These are phyloP conservation scores for Tineola bisselliella DNA, from an alignment of 2,888 invertebrate species.

Conservation along the genomic window DNA sequence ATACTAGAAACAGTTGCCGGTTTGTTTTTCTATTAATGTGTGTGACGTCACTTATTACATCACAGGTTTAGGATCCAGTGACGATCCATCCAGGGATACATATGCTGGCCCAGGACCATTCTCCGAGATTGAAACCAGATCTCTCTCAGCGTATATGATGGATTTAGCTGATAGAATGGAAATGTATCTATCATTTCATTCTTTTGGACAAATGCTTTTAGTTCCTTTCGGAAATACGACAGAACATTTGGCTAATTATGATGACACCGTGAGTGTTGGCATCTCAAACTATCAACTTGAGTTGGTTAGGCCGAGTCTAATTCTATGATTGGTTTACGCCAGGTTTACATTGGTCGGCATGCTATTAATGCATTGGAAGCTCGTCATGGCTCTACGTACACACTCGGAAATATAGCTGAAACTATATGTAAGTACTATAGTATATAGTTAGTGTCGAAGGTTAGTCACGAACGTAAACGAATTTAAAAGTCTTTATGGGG, in stretches of 20 bases:
- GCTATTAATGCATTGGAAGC: slow-evolving; percentile 48
- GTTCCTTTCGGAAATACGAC: slow-evolving; percentile 65
- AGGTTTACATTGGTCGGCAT: slow-evolving; percentile 46
- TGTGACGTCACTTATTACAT: too few relatives aligned
- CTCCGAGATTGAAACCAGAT: slow-evolving; percentile 64
- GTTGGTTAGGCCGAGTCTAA: neutral
- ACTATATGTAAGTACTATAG: slow-evolving; percentile 59
- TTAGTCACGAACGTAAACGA: too few relatives aligned
- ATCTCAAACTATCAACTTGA: too few relatives aligned
- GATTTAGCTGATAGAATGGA: slow-evolving; percentile 30
- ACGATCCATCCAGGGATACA: slow-evolving; percentile 44
- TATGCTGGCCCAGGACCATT: slow-evolving; percentile 64
- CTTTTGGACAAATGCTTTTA: slow-evolving; percentile 74
- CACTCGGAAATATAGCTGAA: slow-evolving; percentile 56
- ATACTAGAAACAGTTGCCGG: neutral
- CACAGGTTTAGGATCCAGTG: slow-evolving; percentile 32
- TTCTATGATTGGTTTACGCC: slow-evolving; percentile 18
- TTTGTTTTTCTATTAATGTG: too few relatives aligned
- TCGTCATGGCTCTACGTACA: slow-evolving; percentile 49
- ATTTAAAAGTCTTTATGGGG: too few relatives aligned
- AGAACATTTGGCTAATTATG: slow-evolving; percentile 30
- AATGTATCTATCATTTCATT: slow-evolving; percentile 71
- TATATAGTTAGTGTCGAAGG: too few relatives aligned
- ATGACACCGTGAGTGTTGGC: slow-evolving; percentile 31
- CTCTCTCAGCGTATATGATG: slow-evolving; percentile 32